These are phyloP conservation scores for Phasianus colchicus DNA, from an alignment of 2,113 vertebrate genomes.

Conservation along the genomic window DNA sequence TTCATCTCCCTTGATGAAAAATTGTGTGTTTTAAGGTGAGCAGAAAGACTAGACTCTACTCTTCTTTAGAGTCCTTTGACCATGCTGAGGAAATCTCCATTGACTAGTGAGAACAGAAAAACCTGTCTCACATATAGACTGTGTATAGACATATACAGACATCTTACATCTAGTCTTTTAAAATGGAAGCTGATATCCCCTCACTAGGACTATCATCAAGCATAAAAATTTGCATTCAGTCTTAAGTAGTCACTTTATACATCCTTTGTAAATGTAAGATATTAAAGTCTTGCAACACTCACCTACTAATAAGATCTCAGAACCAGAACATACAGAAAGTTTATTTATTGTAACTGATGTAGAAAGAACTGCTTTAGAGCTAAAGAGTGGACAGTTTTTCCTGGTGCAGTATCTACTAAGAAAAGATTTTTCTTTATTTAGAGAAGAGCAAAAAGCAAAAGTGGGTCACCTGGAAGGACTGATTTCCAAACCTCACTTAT, in stretches of 20 bases:
- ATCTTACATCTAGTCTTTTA: background rate
- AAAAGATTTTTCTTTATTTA: background rate
- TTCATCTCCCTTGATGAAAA: background rate
- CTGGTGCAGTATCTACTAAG: background rate
- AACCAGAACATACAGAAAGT: background rate
- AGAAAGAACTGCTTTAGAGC: background rate
- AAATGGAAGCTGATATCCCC: background rate
- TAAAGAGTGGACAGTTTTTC: background rate
- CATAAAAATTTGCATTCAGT: background rate
- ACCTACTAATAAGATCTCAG: background rate
- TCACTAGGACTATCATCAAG: background rate
- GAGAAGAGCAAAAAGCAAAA: background rate
- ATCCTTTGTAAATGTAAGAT: background rate
- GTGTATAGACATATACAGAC: background rate
- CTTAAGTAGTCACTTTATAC: background rate
- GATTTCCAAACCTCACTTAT: background rate
- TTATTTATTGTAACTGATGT: background rate
- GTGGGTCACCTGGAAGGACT: background rate
- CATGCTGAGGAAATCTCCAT: background rate
- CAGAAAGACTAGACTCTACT: background rate
- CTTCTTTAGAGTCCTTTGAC: background rate
- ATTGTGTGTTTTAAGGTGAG: background rate
- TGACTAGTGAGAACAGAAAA: background rate
- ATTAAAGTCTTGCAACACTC: background rate
- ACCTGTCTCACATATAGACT: background rate